phyloP scores from a whole-genome alignment of 1,140 invertebrate species.

The Plodia interpunctella region DNA sequence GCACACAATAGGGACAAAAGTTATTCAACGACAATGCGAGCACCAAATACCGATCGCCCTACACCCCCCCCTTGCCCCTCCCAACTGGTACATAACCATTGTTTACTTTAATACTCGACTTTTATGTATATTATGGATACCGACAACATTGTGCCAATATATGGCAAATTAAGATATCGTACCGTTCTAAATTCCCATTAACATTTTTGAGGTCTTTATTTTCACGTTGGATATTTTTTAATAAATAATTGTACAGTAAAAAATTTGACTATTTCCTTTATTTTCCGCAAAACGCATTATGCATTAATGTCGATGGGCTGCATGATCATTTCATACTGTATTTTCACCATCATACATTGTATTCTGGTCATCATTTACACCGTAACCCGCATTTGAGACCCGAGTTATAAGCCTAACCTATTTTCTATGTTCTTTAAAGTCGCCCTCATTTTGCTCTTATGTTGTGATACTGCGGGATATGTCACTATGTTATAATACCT shows the following conservation, averaged over 20 bases:
- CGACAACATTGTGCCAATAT: slow-evolving; percentile 53
- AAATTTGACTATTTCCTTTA: no score
- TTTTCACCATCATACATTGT: not conserved
- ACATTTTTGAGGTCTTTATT: no score
- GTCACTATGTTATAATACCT: no score
- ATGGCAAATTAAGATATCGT: slow-evolving; percentile 60
- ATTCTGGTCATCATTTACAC: slow-evolving; percentile 5
- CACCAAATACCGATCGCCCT: slow-evolving; percentile 76
- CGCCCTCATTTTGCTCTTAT: slow-evolving; percentile 41
- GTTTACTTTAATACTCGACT: slow-evolving; percentile 74
- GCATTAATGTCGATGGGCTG: no score
- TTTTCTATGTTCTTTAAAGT: slow-evolving; percentile 43
- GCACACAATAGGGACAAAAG: slow-evolving; percentile 53
- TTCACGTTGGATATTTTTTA: no score
- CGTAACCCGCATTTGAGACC: slow-evolving; percentile 1
- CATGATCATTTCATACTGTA: not conserved
- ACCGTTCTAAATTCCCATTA: no score
- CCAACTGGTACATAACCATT: slow-evolving; percentile 61
- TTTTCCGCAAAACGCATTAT: no score
- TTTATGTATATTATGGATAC: slow-evolving; percentile 69
- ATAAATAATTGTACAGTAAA: no score
- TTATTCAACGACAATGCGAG: slow-evolving; percentile 78
- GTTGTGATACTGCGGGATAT: slow-evolving; percentile 14
- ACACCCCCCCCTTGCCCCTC: slow-evolving; percentile 46
- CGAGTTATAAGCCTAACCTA: slow-evolving; percentile 29